Evolutionary conservation across 1,140 invertebrate species (phyloP).

Genomic region (Antheraea mylitta): DNA sequence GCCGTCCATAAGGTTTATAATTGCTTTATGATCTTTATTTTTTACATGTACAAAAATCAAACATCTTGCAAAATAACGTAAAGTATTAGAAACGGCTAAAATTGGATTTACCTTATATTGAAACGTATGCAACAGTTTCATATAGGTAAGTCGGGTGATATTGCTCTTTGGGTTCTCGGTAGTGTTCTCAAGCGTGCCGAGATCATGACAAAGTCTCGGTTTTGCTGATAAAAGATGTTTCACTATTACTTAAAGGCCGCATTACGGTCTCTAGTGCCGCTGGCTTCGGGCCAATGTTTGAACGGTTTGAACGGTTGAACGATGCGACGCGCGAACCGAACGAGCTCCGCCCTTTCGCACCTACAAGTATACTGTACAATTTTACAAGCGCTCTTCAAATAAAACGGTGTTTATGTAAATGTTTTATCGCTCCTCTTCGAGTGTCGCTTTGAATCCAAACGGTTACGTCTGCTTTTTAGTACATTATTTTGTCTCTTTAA

Average conservation of each 20-base stretch:
- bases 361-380: constrained; percentile 22
- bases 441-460: too few relatives aligned
- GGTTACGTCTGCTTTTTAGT: too few relatives aligned
- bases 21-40: too few relatives aligned
- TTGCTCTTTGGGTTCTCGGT: background rate
- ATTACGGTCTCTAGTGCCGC: constrained; percentile 16
- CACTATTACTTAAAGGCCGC: constrained; percentile 31
- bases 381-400: constrained; percentile 25
- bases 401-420: constrained; percentile 16
- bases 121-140: too few relatives aligned
- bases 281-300: constrained; percentile 39
- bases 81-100: too few relatives aligned
- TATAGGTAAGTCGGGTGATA: too few relatives aligned
- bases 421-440: constrained; percentile 6
- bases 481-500: too few relatives aligned
- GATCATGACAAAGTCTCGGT: background rate
- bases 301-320: constrained; percentile 25
- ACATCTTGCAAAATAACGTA: too few relatives aligned
- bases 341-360: constrained; percentile 30
- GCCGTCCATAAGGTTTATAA: too few relatives aligned
- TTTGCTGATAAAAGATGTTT: constrained; percentile 25
- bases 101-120: background rate
- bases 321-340: constrained; percentile 31
- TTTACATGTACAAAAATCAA: too few relatives aligned
- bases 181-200: background rate